Base-by-base conservation (phyloP, 92 coral and sea anemone species). In the Epizoanthus rinbou region DNA sequence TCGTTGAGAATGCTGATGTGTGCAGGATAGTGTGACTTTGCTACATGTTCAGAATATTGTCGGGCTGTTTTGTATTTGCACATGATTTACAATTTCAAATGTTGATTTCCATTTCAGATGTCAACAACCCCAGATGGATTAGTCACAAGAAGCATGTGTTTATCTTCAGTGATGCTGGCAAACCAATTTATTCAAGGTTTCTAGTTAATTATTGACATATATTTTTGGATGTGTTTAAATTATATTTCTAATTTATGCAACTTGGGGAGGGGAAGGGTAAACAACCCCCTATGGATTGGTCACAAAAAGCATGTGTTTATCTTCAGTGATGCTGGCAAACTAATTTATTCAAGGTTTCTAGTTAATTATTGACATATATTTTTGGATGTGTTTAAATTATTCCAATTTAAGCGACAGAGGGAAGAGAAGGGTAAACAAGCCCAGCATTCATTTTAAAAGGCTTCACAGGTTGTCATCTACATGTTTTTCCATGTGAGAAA, bases 221-320 rank as follows among this genome's bases (percentile, higher is more conserved):
- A 37, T 37, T 37, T 37, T 37, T 37, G 2, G 6, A 37, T 37
- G 39, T 37, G 2, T 37, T 37, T 37, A 6, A 37, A 37, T 16
- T 0, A 43, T 3, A 66, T 21, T 0, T 0, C 28, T 19, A 23
- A 57, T 57, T 57, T 16, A n/a, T n/a, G n/a, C n/a, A n/a, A n/a
- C n/a, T n/a, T n/a, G n/a, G n/a, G n/a, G n/a, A n/a, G n/a, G n/a
- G n/a, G n/a, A n/a, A n/a, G n/a, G n/a, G n/a, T n/a, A n/a, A 93
- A 95, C 85, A 88, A 95, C 63, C 98, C 98, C 28, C 74, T 87
- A 10, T 95, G 98, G 98, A 85, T 90, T 31, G 59, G 86, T 52
- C 98, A 95, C 91, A 95, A 95, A 73, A 95, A 95, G 83, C 98
- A 95, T 83, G 91, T 95, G 31, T 95, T 95, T 87, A 97, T 92